Percentiles rank a stretch among this genome's conserved stretches.
Conservation (phyloP, 2,113 vertebrate species). For the Calidris pugnax region DNA sequence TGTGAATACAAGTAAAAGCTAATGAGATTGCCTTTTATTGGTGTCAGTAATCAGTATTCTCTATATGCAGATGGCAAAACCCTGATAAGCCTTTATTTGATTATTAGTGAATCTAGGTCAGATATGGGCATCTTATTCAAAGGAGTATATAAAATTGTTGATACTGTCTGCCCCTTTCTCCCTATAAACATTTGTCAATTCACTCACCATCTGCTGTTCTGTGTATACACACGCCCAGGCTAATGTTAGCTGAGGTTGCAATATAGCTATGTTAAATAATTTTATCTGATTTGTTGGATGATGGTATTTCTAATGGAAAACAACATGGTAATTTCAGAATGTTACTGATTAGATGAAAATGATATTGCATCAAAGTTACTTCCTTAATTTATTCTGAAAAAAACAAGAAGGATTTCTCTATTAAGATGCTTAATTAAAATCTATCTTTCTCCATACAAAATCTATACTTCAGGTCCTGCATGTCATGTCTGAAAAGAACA, state of each 20-base stretch:
- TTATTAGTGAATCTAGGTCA: not conserved
- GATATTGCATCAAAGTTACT: slow-evolving; percentile 83
- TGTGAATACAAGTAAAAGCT: not conserved
- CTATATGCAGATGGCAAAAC: not conserved
- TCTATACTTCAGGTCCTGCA: slow-evolving; percentile 64
- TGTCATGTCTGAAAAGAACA: slow-evolving; percentile 64
- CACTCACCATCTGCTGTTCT: slow-evolving; percentile 1
- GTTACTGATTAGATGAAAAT: slow-evolving; percentile 84
- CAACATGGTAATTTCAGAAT: slow-evolving; percentile 84
- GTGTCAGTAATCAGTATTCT: not conserved
- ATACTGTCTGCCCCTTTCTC: slow-evolving; percentile 7
- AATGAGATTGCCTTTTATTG: not conserved
- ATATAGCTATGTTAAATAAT: slow-evolving; percentile 63
- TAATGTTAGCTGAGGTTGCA: slow-evolving; percentile 68
- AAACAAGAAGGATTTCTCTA: slow-evolving; percentile 77
- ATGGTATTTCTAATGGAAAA: slow-evolving; percentile 80
- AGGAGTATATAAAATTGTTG: slow-evolving; percentile 31
- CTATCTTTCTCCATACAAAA: slow-evolving; percentile 53
- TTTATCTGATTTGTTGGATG: slow-evolving; percentile 78
- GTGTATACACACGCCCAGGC: slow-evolving; percentile 6
- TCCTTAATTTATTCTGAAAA: slow-evolving; percentile 83
- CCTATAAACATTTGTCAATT: slow-evolving; percentile 25
- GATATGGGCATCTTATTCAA: not conserved
- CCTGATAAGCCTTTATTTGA: not conserved
- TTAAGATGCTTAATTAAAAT: slow-evolving; percentile 83